Conservation (phyloP, 2,797 vertebrate species). For the Anguilla megastoma region DNA sequence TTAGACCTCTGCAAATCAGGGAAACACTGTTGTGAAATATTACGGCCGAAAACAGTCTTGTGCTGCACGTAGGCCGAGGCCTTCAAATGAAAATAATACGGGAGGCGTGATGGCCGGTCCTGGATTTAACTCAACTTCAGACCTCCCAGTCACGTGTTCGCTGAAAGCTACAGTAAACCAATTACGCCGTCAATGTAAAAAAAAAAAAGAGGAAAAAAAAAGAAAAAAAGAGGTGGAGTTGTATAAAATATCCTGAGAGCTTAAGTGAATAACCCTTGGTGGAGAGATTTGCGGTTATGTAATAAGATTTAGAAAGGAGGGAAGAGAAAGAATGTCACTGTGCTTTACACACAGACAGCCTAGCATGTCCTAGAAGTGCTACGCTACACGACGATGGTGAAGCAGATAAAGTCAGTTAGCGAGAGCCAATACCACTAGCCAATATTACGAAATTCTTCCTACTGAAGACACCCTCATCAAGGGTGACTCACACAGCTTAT, state of each 20-base stretch:
- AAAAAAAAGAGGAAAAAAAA: background rate
- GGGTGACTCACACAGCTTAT: no score
- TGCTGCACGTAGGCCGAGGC: background rate
- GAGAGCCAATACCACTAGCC: background rate
- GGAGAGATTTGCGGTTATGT: background rate
- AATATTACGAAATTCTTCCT: background rate
- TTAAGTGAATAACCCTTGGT: slow-evolving; percentile 9
- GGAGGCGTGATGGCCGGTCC: background rate
- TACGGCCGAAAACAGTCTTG: background rate
- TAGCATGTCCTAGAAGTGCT: background rate
- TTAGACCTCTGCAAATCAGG: background rate
- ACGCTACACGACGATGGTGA: background rate
- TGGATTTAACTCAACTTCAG: background rate
- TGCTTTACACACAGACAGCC: background rate
- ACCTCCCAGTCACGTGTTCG: background rate
- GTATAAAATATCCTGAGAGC: background rate
- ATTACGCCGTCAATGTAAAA: background rate
- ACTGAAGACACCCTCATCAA: background rate
- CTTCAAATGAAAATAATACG: no score
- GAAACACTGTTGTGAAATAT: background rate
- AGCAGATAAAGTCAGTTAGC: background rate
- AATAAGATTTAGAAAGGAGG: slow-evolving; percentile 6
- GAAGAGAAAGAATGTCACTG: background rate
- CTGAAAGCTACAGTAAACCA: background rate
- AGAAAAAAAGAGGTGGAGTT: background rate